Percentiles rank a stretch among this genome's conserved stretches.
phyloP scores from a whole-genome alignment of 2,113 vertebrate genomes.

The Caretta caretta region DNA sequence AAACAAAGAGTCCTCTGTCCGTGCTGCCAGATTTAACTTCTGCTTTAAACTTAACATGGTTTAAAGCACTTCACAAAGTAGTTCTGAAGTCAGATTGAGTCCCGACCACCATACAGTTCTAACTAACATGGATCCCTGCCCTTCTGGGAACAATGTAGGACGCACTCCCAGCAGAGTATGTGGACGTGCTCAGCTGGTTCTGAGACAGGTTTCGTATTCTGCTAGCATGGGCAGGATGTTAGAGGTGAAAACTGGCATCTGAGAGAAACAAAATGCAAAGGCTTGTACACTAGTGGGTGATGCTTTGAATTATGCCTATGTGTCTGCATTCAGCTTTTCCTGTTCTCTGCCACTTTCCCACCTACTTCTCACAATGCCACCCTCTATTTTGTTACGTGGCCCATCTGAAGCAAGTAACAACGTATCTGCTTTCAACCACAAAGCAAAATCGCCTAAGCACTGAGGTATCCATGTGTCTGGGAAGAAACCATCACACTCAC shows the following conservation, averaged over 20 bases:
- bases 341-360: neutral
- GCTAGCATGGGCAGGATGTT: neutral
- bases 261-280: conserved; percentile 31
- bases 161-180: neutral
- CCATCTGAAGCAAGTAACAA: neutral
- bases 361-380: conserved; percentile 31
- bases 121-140: neutral
- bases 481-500: neutral
- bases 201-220: neutral
- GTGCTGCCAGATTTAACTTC: neutral
- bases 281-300: neutral
- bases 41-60: neutral
- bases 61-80: conserved; percentile 20
- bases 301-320: conserved; percentile 22
- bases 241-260: neutral
- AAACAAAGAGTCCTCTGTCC: neutral
- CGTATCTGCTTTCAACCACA: neutral
- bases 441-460: conserved; percentile 46
- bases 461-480: rapidly evolving
- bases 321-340: conserved; percentile 32
- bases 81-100: conserved; percentile 27
- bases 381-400: conserved; percentile 27
- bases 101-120: neutral
- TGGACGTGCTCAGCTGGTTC: neutral
- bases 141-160: neutral